A percentile compares a stretch with the other conserved stretches of the same genome.
Evolutionary conservation across 2,797 vertebrate species (phyloP).

Genomic region (Schizopygopsis pylzovi): DNA sequence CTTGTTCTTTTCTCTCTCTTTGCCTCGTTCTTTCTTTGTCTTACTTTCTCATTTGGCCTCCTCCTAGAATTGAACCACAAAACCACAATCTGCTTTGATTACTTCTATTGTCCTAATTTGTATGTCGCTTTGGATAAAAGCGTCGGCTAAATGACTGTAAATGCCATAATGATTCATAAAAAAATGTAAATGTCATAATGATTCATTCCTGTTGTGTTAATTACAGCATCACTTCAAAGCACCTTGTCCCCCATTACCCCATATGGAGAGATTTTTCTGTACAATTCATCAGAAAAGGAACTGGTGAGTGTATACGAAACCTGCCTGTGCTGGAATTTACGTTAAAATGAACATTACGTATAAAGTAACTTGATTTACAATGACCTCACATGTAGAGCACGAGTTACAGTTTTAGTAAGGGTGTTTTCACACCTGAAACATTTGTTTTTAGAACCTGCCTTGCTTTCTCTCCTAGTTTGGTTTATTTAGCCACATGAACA

Average conservation of each 20-base stretch:
- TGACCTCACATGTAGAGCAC: background rate
- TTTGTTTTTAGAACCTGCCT: background rate
- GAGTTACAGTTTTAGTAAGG: background rate
- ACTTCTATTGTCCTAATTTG: no score
- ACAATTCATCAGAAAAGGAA: constrained; percentile 74
- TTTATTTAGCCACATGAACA: background rate
- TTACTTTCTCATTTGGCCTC: background rate
- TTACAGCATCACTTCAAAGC: constrained; percentile 76
- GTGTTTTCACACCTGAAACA: background rate
- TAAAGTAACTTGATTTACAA: background rate
- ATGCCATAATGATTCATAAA: no score
- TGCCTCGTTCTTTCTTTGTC: constrained; percentile 10
- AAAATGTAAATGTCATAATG: background rate
- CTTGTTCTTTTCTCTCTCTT: constrained; percentile 7
- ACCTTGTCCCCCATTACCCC: constrained; percentile 81
- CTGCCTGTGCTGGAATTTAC: constrained; percentile 10
- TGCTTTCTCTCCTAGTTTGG: background rate
- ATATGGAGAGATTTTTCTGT: constrained; percentile 90
- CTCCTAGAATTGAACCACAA: background rate
- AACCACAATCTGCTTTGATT: background rate
- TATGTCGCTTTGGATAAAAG: no score
- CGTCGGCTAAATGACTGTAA: no score
- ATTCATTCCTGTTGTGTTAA: constrained; percentile 55
- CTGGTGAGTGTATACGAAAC: constrained; percentile 79
- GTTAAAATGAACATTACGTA: constrained; percentile 47